Conservation (phyloP, 1,140 invertebrate species). For the Hylyphantes graminicola region DNA sequence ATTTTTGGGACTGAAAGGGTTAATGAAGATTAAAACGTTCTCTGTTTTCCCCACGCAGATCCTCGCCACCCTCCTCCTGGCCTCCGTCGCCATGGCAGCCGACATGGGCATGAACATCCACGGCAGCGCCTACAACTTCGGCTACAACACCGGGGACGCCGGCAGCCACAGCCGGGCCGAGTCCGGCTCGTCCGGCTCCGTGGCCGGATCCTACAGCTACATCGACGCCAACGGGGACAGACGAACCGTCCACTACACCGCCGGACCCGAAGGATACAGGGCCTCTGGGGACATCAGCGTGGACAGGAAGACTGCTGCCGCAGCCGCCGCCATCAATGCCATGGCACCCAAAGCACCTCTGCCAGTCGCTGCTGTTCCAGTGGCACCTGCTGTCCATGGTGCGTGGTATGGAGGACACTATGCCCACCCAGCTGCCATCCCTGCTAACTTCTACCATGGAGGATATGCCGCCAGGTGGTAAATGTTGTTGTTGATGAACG, state of each 20-base stretch:
- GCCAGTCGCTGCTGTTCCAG: conserved; percentile 12
- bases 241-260: conserved; percentile 86
- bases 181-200: conserved; percentile 78
- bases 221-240: conserved; percentile 82
- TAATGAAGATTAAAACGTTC: not conserved
- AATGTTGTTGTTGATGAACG: not conserved
- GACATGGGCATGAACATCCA: conserved; percentile 37
- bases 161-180: conserved; percentile 57
- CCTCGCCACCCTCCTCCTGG: conserved; percentile 11
- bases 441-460: not conserved
- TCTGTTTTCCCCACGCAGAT: conserved; percentile 13
- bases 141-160: conserved; percentile 59
- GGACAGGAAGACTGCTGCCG: conserved; percentile 60
- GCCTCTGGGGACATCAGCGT: conserved; percentile 60
- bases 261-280: conserved; percentile 71
- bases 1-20: too few relatives aligned
- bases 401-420: conserved; percentile 15
- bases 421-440: not conserved
- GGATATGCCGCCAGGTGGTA: conserved; percentile 36
- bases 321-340: conserved; percentile 59
- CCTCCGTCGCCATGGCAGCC: conserved; percentile 33
- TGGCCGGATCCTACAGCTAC: conserved; percentile 87
- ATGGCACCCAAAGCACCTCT: conserved; percentile 61
- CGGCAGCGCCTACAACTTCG: conserved; percentile 56
- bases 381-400: conserved; percentile 10